Evolutionary conservation across 2,113 vertebrate genomes (phyloP).

Genomic region (Polyodon spathula): DNA sequence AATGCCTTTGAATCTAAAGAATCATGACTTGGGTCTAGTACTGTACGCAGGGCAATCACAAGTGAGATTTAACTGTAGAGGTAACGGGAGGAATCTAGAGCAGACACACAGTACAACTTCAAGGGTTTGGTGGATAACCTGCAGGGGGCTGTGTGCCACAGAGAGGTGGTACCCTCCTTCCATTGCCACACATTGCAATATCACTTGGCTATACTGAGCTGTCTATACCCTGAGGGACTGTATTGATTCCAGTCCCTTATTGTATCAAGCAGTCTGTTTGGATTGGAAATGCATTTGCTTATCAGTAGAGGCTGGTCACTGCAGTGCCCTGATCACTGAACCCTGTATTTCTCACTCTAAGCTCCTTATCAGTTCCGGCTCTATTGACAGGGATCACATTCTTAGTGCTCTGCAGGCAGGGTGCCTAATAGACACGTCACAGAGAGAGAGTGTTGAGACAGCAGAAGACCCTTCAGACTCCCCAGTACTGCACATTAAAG

Average conservation of each 20-base stretch:
- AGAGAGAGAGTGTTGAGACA: too few species aligned
- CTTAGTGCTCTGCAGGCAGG: background rate
- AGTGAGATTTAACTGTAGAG: too few species aligned
- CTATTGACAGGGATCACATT: background rate
- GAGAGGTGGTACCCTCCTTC: background rate
- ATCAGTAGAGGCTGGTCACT: constrained; percentile 7
- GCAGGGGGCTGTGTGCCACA: background rate
- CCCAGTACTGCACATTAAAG: too few species aligned
- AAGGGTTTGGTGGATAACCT: background rate
- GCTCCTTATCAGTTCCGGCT: constrained; percentile 8
- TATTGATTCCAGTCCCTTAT: constrained; percentile 16
- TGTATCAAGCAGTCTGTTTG: constrained; percentile 18
- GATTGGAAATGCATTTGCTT: constrained; percentile 2
- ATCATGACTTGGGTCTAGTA: too few species aligned
- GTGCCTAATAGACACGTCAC: background rate
- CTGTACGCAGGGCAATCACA: too few species aligned
- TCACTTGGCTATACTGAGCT: constrained; percentile 17
- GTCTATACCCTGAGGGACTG: background rate
- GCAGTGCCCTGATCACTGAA: background rate
- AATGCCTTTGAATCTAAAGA: too few species aligned
- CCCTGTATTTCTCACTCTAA: constrained; percentile 8
- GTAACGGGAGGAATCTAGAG: too few species aligned
- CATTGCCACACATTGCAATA: background rate
- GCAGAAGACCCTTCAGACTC: too few species aligned
- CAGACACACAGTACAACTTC: too few species aligned